phyloP scores from a whole-genome alignment of 2,888 invertebrate species.

The Homarus gammarus region DNA sequence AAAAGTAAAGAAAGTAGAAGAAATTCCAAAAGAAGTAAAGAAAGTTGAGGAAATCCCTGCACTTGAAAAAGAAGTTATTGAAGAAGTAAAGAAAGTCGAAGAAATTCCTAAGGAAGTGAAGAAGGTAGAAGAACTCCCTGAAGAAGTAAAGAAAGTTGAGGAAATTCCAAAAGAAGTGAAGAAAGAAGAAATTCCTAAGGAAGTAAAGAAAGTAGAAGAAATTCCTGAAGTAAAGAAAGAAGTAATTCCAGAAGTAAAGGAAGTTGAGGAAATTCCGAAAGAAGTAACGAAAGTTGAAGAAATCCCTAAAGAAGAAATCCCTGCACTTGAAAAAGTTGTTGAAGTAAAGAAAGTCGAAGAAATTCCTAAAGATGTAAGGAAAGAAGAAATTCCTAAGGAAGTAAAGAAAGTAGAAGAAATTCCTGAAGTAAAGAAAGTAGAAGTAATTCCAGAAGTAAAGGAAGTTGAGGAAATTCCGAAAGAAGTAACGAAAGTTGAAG shows the following conservation, averaged over 20 bases:
- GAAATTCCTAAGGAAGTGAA: slow-evolving; percentile 51
- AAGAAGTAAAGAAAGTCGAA: slow-evolving; percentile 12
- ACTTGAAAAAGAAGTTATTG: not conserved
- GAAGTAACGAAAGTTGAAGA: slow-evolving; percentile 30
- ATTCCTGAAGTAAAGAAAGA: slow-evolving; percentile 20
- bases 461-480: slow-evolving; percentile 11
- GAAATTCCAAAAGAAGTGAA: slow-evolving; percentile 43
- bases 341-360: slow-evolving; percentile 20
- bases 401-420: not conserved
- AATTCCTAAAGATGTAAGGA: slow-evolving; percentile 4
- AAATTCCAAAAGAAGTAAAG: slow-evolving; percentile 27
- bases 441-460: not conserved
- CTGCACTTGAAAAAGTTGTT: slow-evolving; percentile 1
- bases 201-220: slow-evolving; percentile 30
- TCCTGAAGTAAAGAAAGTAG: not conserved
- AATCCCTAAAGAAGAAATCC: slow-evolving; percentile 15
- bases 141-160: slow-evolving; percentile 48
- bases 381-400: slow-evolving; percentile 18
- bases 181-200: slow-evolving; percentile 35
- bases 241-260: slow-evolving; percentile 26
- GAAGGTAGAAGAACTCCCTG: slow-evolving; percentile 60
- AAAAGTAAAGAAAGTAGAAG: not conserved
- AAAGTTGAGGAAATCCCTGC: slow-evolving; percentile 6
- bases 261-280: slow-evolving; percentile 11
- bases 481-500: slow-evolving; percentile 24